phyloP scores from a whole-genome alignment of 2,888 invertebrate species.

The Eurytoma adleriae region DNA sequence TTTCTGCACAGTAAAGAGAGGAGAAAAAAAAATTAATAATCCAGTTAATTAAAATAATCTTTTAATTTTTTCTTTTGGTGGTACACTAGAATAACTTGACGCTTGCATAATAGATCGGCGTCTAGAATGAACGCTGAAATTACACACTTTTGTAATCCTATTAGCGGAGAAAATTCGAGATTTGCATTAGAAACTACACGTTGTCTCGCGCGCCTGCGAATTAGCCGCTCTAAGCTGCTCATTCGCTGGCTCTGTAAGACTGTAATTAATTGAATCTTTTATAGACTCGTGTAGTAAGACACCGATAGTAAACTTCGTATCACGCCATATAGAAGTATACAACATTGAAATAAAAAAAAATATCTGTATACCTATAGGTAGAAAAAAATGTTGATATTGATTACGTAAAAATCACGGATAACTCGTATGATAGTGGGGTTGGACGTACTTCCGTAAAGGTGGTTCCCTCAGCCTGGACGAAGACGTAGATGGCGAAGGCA shows the following conservation, averaged over 20 bases:
- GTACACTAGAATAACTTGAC: background rate
- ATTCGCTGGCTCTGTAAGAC: background rate
- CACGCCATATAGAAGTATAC: too few relatives aligned
- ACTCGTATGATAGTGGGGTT: background rate
- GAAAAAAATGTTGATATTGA: too few relatives aligned
- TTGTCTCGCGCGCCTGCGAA: slow-evolving; percentile 4
- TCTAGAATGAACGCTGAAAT: background rate
- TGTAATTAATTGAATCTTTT: slow-evolving; percentile 1
- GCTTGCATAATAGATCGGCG: background rate
- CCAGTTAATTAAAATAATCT: background rate
- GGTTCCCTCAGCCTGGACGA: slow-evolving; percentile 84
- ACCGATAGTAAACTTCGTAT: too few relatives aligned
- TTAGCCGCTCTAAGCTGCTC: slow-evolving; percentile 8
- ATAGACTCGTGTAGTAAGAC: too few relatives aligned
- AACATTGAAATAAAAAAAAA: too few relatives aligned
- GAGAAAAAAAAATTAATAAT: background rate
- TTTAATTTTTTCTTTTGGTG: background rate
- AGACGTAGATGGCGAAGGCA: slow-evolving; percentile 85
- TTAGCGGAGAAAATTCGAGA: background rate
- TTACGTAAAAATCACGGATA: too few relatives aligned
- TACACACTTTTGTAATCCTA: background rate
- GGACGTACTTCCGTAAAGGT: slow-evolving; percentile 83
- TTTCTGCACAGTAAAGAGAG: slow-evolving; percentile 81
- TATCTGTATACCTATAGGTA: too few relatives aligned
- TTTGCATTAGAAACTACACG: background rate